These are phyloP conservation scores for Pipistrellus pipistrellus DNA, from an alignment of 2,797 vertebrate genomes.

Conservation along the genomic window DNA sequence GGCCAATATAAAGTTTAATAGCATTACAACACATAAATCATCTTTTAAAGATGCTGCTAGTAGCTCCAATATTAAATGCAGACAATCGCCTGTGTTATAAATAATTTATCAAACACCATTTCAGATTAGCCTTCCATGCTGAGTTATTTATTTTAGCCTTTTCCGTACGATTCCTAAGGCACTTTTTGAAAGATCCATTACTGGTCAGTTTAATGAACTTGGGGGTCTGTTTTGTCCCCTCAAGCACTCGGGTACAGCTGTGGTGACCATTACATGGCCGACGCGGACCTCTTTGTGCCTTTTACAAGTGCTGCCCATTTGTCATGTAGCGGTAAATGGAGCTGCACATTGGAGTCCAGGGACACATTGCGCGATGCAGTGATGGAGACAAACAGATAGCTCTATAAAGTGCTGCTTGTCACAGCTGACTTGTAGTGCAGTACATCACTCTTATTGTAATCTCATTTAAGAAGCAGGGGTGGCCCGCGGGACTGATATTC, in stretches of 20 bases:
- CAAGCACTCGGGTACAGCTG: slow-evolving; percentile 91
- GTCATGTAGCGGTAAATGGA: slow-evolving; percentile 95
- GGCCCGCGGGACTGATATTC: slow-evolving; percentile 88
- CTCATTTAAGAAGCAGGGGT: slow-evolving; percentile 89
- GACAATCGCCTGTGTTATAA: slow-evolving; percentile 97
- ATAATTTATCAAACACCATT: slow-evolving; percentile 98
- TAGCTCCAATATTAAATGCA: slow-evolving; percentile 98
- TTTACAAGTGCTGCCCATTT: slow-evolving; percentile 92
- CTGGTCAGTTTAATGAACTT: slow-evolving; percentile 96
- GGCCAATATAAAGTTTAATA: slow-evolving; percentile 97
- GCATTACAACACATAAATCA: slow-evolving; percentile 99
- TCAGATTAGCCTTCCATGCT: slow-evolving; percentile 90
- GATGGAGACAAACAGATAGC: slow-evolving; percentile 89
- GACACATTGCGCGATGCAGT: slow-evolving; percentile 89
- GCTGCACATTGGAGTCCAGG: slow-evolving; percentile 94
- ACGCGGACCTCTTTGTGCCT: slow-evolving; percentile 87
- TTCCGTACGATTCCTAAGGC: slow-evolving; percentile 94
- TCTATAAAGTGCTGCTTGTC: slow-evolving; percentile 90
- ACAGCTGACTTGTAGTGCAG: slow-evolving; percentile 81
- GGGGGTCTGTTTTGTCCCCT: slow-evolving; percentile 90
- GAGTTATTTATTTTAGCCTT: slow-evolving; percentile 96
- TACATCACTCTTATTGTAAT: slow-evolving; percentile 90
- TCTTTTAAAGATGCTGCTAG: slow-evolving; percentile 98
- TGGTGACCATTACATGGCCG: slow-evolving; percentile 95
- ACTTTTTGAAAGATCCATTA: slow-evolving; percentile 92